Conservation (phyloP, 2,113 vertebrate species). For the Phyllopteryx taeniolatus region DNA sequence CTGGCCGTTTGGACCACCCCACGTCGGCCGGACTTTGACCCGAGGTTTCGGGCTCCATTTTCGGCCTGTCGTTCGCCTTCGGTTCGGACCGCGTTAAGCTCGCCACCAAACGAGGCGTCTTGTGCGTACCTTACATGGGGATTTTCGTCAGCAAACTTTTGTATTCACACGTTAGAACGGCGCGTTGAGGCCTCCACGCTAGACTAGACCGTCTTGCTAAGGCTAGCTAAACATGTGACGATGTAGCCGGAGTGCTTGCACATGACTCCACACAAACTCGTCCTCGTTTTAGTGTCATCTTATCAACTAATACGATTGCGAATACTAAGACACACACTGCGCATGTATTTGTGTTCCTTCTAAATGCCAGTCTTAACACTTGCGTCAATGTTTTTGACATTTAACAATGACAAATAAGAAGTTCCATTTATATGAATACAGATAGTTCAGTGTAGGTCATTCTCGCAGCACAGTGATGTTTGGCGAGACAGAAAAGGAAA, state of each 20-base stretch:
- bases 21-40: conserved; percentile 52
- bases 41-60: conserved; percentile 65
- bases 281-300: not conserved
- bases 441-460: no score
- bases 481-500: no score
- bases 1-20: conserved; percentile 31
- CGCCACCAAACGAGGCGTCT: not conserved
- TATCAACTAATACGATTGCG: not conserved
- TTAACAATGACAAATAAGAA: no score
- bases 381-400: no score
- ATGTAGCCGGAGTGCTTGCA: not conserved
- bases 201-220: not conserved
- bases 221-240: not conserved
- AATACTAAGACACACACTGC: not conserved
- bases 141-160: not conserved
- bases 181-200: not conserved
- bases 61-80: conserved; percentile 43
- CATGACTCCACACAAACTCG: not conserved
- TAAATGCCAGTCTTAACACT: no score
- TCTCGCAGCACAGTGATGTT: no score
- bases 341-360: no score
- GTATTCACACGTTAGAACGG: not conserved
- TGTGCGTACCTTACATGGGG: not conserved
- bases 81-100: not conserved
- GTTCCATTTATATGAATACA: no score